These are phyloP conservation scores for Hesperophylax magnus DNA, from an alignment of 1,140 invertebrate genomes.

Conservation along the genomic window DNA sequence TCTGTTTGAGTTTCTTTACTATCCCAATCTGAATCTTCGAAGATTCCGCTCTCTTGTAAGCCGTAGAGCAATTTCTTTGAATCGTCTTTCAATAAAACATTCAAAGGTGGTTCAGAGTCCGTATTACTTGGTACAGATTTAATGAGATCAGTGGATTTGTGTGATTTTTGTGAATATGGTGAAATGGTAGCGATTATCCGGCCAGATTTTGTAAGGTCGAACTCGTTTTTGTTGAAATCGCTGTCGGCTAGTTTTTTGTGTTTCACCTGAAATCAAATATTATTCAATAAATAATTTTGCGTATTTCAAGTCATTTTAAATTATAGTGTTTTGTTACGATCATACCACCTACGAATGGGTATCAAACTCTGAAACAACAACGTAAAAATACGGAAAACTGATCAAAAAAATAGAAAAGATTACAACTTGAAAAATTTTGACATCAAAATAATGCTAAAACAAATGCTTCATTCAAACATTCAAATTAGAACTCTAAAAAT, in stretches of 20 bases:
- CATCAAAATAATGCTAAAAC: conserved; percentile 3
- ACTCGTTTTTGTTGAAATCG: conserved; percentile 50
- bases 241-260: conserved; percentile 47
- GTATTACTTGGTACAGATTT: conserved; percentile 38
- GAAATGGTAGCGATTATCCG: conserved; percentile 70
- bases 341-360: no score
- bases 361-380: no score
- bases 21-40: conserved; percentile 71
- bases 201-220: conserved; percentile 51
- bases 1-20: conserved; percentile 71
- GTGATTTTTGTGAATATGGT: conserved; percentile 66
- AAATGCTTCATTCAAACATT: conserved; percentile 7
- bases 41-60: conserved; percentile 78
- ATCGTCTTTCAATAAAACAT: conserved; percentile 43
- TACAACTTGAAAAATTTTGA: conserved; percentile 23
- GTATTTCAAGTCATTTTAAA: no score
- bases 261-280: conserved; percentile 45
- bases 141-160: conserved; percentile 60
- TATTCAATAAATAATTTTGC: neutral
- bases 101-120: conserved; percentile 29
- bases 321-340: no score
- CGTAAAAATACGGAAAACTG: no score
- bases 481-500: no score
- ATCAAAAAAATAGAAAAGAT: neutral
- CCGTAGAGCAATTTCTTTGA: conserved; percentile 55